Evolutionary conservation across 2,888 invertebrate genomes (phyloP).

Genomic region (Stegana nigrithorax): DNA sequence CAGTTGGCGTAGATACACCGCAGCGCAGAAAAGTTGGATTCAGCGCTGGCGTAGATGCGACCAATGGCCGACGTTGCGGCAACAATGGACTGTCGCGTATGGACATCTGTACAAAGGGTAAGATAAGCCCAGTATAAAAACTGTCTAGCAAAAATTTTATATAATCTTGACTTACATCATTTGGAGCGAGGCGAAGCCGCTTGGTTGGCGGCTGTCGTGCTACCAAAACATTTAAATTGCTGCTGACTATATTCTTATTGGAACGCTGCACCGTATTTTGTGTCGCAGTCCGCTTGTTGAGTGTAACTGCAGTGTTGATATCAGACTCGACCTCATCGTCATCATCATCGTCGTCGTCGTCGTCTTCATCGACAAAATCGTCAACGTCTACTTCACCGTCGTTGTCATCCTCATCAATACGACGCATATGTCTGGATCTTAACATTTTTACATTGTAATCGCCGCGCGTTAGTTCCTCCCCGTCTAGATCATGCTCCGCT

Average conservation of each 20-base stretch:
- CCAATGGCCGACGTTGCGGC: conserved; percentile 34
- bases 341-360: conserved; percentile 28
- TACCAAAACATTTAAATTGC: background rate
- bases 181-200: conserved; percentile 36
- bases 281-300: conserved; percentile 11
- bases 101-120: conserved; percentile 15
- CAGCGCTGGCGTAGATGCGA: conserved; percentile 40
- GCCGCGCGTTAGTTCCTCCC: conserved; percentile 41
- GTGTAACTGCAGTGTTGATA: conserved; percentile 33
- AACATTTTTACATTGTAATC: conserved; percentile 42
- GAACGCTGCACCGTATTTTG: background rate
- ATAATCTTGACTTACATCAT: conserved; percentile 35
- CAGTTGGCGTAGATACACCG: conserved; percentile 36
- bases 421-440: conserved; percentile 27
- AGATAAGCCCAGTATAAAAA: conserved; percentile 21
- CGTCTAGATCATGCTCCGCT: conserved; percentile 48
- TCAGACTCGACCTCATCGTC: conserved; percentile 43
- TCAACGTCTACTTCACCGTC: conserved; percentile 27
- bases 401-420: conserved; percentile 22
- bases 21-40: conserved; percentile 7
- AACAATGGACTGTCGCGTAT: conserved; percentile 36
- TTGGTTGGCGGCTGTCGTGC: conserved; percentile 39
- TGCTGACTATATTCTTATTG: too few species aligned
- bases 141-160: background rate
- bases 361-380: conserved; percentile 20